Evolutionary conservation across 2,888 invertebrate species (phyloP), one percentile per base, ranked within the genome.

Genomic region (Copidosoma aretas): DNA sequence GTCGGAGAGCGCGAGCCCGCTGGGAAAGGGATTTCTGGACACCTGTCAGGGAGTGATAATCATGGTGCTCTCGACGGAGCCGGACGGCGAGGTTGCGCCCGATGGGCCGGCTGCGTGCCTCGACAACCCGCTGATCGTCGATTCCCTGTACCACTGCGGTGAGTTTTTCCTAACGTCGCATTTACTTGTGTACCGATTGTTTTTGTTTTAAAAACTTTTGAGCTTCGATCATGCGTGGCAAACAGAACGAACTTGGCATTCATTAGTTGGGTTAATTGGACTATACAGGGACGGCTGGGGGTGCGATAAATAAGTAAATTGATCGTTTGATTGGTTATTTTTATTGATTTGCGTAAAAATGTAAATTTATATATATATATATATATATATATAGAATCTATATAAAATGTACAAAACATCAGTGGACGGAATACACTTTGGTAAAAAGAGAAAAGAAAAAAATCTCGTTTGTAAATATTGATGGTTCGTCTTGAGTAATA

Each of bases 81-180:
- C 21, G 56, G 24, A 22, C 21, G 56, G 24, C 24, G 43, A 46
- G 24, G 12, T 22, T 14, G 15, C 19, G 60, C 60, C 25, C 19
- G 49, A 19, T 19, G 25, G 1, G 1, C 32, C 25, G 39, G n/a
- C 22, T 65, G 4, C 54, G 49, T 46, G 43, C 43, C 43, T 46
- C 17, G 43, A 46, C 3, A 46, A 46, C 12, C 15, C 15, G 1
- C 43, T 46, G 15, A 14, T 54, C 52, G 65, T 64, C 54, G 64
- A 67, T 39, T 52, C 49, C 0, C n/a, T n/a, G n/a, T n/a, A n/a
- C n/a, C 67, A 61, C 22, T 25, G 51, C 61, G 70, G 70, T 70
- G 52, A 70, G 70, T 64, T 46, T 41, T 1, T 17, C 19, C 1
- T 17, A 39, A 24, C 1, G n/a, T 41, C 1, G 32, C 32, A n/a